Conservation (phyloP, 2,888 invertebrate genomes). For the Eupithecia centaureata region DNA sequence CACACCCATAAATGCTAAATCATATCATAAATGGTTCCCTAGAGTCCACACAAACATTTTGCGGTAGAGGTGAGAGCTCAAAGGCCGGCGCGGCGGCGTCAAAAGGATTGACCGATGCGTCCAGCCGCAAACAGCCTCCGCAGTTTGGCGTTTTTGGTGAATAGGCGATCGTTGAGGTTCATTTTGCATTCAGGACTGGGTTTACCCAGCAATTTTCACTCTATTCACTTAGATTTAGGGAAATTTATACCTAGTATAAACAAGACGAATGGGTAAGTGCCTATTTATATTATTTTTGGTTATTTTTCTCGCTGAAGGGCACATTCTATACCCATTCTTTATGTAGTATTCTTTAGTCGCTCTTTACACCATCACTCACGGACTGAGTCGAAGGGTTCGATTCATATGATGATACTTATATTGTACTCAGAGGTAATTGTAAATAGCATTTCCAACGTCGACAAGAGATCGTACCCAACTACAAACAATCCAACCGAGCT, state of each 20-base stretch:
- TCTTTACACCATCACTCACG: neutral
- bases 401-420: neutral
- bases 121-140: slow-evolving; percentile 67
- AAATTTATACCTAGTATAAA: neutral
- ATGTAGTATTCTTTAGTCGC: no score
- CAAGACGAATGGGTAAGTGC: no score
- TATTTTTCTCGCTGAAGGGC: no score
- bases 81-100: slow-evolving; percentile 68
- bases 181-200: slow-evolving; percentile 40
- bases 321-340: no score
- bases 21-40: slow-evolving; percentile 51
- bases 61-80: slow-evolving; percentile 80
- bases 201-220: slow-evolving; percentile 12
- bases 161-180: slow-evolving; percentile 49
- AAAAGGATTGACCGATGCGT: slow-evolving; percentile 76
- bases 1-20: neutral
- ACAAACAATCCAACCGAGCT: slow-evolving; percentile 39
- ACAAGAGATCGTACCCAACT: slow-evolving; percentile 14
- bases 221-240: slow-evolving; percentile 8
- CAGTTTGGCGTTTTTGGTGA: slow-evolving; percentile 57
- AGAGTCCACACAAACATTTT: slow-evolving; percentile 72
- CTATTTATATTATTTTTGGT: no score
- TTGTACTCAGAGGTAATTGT: neutral
- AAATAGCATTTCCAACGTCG: slow-evolving; percentile 6
- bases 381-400: neutral